A percentile compares a stretch with the other conserved stretches of the same genome.
phyloP scores from a whole-genome alignment of 37 sponge, comb jelly and placozoan species.

The Hexactinellida sp. region DNA sequence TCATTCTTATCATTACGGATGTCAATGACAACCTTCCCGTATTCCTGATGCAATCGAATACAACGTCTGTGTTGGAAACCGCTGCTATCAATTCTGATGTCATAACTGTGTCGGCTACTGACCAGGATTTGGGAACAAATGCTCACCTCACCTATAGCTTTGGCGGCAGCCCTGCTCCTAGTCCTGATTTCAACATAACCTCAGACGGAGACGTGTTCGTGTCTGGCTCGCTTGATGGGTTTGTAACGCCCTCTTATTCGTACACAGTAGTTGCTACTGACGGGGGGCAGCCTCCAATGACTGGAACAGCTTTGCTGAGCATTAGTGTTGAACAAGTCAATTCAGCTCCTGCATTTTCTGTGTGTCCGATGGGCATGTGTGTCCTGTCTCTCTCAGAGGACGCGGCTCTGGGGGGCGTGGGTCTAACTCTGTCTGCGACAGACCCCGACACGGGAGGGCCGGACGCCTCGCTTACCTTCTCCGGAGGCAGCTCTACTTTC shows the following conservation, averaged over 20 bases:
- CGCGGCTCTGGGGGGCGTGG: neutral
- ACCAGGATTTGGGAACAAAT: constrained; percentile 33
- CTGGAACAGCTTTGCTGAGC: neutral
- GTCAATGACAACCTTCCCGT: neutral
- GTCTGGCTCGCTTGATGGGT: neutral
- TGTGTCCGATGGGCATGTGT: neutral
- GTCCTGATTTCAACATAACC: neutral
- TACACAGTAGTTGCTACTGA: constrained; percentile 9
- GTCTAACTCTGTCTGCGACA: neutral
- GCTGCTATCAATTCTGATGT: neutral
- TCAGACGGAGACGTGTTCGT: neutral
- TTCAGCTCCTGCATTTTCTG: neutral
- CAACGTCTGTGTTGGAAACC: constrained; percentile 26
- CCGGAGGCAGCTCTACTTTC: neutral
- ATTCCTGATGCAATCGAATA: constrained; percentile 5
- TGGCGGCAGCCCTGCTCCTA: neutral
- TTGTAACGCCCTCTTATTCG: neutral
- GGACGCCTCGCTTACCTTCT: neutral
- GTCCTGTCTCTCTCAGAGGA: neutral
- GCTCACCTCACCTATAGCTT: constrained; percentile 34
- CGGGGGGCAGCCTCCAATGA: neutral
- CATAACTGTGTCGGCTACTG: constrained; percentile 28
- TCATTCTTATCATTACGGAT: neutral
- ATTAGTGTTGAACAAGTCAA: neutral
- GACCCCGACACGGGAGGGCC: neutral